Evolutionary conservation across 2,888 invertebrate genomes (phyloP).

Genomic region (Gymnoscelis rufifasciata): DNA sequence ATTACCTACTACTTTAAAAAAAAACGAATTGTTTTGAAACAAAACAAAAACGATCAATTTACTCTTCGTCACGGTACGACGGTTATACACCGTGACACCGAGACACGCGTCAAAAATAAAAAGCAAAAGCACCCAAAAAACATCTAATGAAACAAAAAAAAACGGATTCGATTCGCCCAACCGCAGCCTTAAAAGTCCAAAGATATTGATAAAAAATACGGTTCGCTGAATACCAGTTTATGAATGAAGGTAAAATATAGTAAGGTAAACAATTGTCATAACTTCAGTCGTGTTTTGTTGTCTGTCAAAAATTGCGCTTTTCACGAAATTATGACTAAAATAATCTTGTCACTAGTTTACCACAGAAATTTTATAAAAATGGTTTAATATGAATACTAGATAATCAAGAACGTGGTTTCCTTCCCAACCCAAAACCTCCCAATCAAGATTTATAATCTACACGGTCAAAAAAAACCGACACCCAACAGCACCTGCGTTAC

Average conservation of each 20-base stretch:
- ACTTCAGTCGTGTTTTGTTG: too few relatives aligned
- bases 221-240: too few relatives aligned
- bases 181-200: neutral
- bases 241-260: too few relatives aligned
- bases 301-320: too few relatives aligned
- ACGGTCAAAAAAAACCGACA: conserved; percentile 36
- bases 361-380: too few relatives aligned
- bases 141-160: conserved; percentile 12
- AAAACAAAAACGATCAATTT: conserved; percentile 57
- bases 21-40: conserved; percentile 26
- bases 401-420: conserved; percentile 13
- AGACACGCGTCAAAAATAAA: conserved; percentile 65
- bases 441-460: conserved; percentile 24
- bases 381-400: too few relatives aligned
- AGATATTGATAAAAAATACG: too few relatives aligned
- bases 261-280: too few relatives aligned
- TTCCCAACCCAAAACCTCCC: conserved; percentile 10
- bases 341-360: too few relatives aligned
- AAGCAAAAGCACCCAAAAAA: conserved; percentile 35
- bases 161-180: conserved; percentile 9
- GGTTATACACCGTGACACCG: conserved; percentile 50
- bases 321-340: too few relatives aligned
- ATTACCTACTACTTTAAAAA: too few relatives aligned
- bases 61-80: conserved; percentile 54
- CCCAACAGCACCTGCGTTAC: conserved; percentile 65